These are phyloP conservation scores for Ormyrus rosae DNA, from an alignment of 2,888 invertebrate species.

Conservation along the genomic window DNA sequence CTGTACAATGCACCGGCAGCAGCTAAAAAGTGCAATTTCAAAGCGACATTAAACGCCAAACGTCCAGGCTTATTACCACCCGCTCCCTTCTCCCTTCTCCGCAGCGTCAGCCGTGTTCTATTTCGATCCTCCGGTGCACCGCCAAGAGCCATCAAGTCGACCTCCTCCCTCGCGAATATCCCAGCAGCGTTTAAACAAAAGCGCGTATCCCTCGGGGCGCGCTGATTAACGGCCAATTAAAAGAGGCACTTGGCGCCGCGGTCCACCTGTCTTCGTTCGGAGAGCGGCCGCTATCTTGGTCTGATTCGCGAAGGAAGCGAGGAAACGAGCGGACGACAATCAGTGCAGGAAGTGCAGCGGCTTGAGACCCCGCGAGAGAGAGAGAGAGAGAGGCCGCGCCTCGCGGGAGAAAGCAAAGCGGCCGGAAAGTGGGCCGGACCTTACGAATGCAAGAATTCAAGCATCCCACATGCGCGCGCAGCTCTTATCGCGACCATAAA, in stretches of 20 bases:
- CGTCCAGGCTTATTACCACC: no score
- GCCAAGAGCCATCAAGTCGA: no score
- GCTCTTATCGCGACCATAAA: conserved; percentile 47
- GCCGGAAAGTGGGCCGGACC: conserved; percentile 70
- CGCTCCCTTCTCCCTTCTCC: no score
- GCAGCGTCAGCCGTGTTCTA: no score
- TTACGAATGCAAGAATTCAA: conserved; percentile 62
- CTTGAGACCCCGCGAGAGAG: conserved; percentile 56
- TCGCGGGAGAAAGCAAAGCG: conserved; percentile 39
- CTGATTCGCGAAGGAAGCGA: conserved; percentile 48
- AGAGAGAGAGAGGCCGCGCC: conserved; percentile 4
- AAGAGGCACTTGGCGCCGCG: conserved; percentile 28
- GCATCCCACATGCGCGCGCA: conserved; percentile 62
- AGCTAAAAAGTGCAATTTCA: no score
- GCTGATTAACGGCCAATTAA: conserved; percentile 48
- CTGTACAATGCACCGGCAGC: no score
- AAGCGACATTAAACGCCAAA: no score
- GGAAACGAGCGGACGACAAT: conserved; percentile 65
- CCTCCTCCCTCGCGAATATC: not conserved
- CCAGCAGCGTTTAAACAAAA: not conserved
- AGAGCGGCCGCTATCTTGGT: conserved; percentile 32
- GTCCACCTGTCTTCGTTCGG: no score
- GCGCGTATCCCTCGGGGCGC: not conserved
- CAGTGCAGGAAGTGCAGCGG: conserved; percentile 75
- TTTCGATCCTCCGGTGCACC: no score